These are phyloP conservation scores for Manacus vitellinus DNA, from an alignment of 2,113 vertebrate species.

Conservation along the genomic window DNA sequence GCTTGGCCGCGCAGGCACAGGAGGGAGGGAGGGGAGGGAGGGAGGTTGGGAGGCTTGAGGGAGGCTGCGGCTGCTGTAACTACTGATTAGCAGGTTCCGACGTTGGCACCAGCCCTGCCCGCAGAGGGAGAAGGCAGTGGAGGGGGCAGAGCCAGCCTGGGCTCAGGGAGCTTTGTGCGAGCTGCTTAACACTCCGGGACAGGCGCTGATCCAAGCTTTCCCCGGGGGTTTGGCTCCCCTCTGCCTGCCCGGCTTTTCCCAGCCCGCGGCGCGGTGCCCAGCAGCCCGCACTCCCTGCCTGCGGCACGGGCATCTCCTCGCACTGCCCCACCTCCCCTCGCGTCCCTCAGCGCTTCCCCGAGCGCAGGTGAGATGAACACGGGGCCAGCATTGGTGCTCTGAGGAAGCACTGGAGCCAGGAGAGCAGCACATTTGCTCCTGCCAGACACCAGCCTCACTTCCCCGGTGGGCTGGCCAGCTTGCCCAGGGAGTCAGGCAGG, in stretches of 20 bases:
- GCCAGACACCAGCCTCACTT: neutral
- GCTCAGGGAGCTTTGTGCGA: neutral
- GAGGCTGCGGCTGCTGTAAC: constrained; percentile 66
- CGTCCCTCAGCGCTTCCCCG: accelerated
- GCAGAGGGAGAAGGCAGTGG: constrained; percentile 65
- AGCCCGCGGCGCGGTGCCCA: accelerated
- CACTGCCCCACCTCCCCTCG: accelerated
- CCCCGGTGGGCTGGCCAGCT: neutral
- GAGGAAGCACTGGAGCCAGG: neutral
- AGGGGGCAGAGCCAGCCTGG: constrained; percentile 36
- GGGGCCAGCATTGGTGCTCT: accelerated
- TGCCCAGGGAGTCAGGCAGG: neutral
- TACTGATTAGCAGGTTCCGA: constrained; percentile 79
- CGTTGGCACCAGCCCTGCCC: constrained; percentile 75
- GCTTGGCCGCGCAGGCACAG: constrained; percentile 79
- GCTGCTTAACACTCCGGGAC: constrained; percentile 1
- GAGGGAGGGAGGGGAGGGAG: constrained; percentile 50
- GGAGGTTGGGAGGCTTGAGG: neutral
- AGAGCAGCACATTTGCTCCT: neutral
- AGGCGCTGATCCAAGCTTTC: neutral
- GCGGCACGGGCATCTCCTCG: neutral
- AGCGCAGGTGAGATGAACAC: neutral
- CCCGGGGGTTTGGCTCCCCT: neutral
- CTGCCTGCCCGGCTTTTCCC: neutral
- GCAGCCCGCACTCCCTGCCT: neutral